A percentile compares a stretch with the other conserved stretches of the same genome.
These are phyloP conservation scores for Mesorhabditis spiculigera DNA, from an alignment of 2,888 invertebrate genomes.

Conservation along the genomic window DNA sequence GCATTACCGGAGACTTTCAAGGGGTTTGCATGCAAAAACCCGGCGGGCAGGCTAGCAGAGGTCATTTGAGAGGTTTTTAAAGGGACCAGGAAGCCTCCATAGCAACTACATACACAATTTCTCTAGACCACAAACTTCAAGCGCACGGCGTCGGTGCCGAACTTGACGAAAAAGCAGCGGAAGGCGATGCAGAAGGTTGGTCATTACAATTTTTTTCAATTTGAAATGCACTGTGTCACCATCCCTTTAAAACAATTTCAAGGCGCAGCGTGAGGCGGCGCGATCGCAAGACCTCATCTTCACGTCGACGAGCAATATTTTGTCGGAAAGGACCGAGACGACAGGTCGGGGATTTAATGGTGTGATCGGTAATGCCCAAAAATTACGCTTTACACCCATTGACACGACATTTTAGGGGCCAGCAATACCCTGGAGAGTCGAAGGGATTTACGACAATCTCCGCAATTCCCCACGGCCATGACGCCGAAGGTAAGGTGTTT, in stretches of 20 bases:
- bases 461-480: neutral
- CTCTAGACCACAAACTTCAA: conserved; percentile 27
- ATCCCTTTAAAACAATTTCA: neutral
- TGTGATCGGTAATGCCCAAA: neutral
- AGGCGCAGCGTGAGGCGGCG: conserved; percentile 7
- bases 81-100: neutral
- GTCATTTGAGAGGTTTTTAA: neutral
- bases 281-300: neutral
- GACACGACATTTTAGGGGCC: neutral
- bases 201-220: no score
- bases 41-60: no score
- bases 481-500: neutral
- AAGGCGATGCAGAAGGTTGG: conserved; percentile 7
- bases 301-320: neutral
- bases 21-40: neutral
- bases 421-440: conserved; percentile 1
- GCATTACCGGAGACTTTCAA: neutral
- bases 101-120: neutral
- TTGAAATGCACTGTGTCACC: no score
- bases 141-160: conserved; percentile 50
- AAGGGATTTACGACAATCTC: neutral
- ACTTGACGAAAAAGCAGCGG: conserved; percentile 38
- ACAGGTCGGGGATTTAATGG: neutral
- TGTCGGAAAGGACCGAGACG: neutral
- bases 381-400: neutral